A percentile compares a stretch with the other conserved stretches of the same genome.
Conservation (phyloP, 2,113 vertebrate species). For the Petaurus breviceps region DNA sequence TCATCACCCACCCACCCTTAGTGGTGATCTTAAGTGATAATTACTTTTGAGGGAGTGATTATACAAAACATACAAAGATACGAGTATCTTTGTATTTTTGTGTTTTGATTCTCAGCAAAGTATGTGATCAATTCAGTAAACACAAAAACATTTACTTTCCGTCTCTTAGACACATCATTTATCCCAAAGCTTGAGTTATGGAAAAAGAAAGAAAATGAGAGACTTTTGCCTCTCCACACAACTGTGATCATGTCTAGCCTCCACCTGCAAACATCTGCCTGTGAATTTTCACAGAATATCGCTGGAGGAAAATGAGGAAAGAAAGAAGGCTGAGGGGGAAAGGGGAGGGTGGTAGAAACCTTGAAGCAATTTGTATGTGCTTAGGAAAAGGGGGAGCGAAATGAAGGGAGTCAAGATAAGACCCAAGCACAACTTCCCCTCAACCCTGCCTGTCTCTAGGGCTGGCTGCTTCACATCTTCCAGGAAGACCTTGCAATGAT, state of each 20-base stretch:
- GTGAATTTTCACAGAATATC: background rate
- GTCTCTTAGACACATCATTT: background rate
- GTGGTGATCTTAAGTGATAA: too few species aligned
- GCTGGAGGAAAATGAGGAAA: background rate
- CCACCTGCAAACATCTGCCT: background rate
- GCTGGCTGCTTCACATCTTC: background rate
- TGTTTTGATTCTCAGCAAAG: background rate
- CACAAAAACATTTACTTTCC: background rate
- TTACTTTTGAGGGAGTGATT: background rate
- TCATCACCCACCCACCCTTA: too few species aligned
- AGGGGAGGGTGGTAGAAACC: background rate
- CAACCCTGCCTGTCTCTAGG: background rate
- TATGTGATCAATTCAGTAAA: background rate
- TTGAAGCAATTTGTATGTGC: background rate
- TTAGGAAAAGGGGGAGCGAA: background rate
- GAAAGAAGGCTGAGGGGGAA: background rate
- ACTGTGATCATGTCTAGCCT: background rate
- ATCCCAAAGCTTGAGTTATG: background rate
- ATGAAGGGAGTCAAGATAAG: background rate
- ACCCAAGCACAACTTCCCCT: background rate
- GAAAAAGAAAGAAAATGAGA: background rate
- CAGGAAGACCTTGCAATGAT: background rate
- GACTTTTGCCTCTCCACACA: background rate
- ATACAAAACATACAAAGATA: background rate
- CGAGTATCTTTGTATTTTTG: background rate